Base-by-base conservation (phyloP, 2,113 vertebrate species). In the Alethe diademata region DNA sequence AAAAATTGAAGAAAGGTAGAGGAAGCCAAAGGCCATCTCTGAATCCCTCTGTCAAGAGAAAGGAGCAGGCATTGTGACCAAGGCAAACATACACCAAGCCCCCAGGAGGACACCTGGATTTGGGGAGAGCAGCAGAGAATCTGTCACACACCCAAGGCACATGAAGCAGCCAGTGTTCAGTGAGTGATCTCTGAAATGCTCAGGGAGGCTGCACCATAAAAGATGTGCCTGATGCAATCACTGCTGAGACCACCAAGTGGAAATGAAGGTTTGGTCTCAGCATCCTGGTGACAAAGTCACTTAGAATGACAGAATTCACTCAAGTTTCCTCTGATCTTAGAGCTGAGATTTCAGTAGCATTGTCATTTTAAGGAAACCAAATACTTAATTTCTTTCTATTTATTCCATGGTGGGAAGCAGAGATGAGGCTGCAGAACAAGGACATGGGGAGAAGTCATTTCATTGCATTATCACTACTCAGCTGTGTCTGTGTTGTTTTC, bases 91-190 rank as follows among this genome's bases (percentile, higher is more conserved):
- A 14, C 12, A 51, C 2, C 23, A 71, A 5, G 9, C 5, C 8
- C 19, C 72, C 31, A 33, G 25, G n/a, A 82, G 25, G 16, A 75
- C 4, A 10, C 7, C 16, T 60, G 29, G 29, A 14, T 19, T 36
- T 86, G 19, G 31, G 35, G 35, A 42, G 78, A 40, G n/a, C 8
- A 57, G 11, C 16, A 78, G 54, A 24, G 47, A 28, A 40, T 19
- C 31, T 25, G 15, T 10, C 35, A 20, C 51, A 3, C 1, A 0
- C 42, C 53, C 28, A 25, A n/a, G 35, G 45, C n/a, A 61, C 29
- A 2, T 8, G 5, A 43, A 76, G 6, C 45, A 18, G 31, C 1
- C 14, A 14, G 6, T 1, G 10, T 5, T 72, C 43, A 6, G 4
- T 11, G 33, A 25, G 10, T 8, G 53, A 14, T 25, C 38, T 24